Evolutionary conservation across 2,888 invertebrate genomes (phyloP).

Genomic region (Limnephilus lunatus): DNA sequence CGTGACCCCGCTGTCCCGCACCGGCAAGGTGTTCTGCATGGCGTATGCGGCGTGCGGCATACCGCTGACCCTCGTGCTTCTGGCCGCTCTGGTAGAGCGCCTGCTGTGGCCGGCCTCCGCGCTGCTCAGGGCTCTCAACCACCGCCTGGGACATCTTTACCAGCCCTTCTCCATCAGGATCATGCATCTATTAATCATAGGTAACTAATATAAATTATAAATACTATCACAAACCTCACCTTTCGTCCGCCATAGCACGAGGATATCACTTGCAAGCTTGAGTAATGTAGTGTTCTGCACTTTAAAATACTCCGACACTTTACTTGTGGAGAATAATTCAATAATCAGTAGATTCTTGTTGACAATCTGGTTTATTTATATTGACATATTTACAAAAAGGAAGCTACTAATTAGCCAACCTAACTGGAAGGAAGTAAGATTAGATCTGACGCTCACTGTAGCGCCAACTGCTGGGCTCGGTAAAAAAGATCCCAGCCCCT

Average conservation of each 20-base stretch:
- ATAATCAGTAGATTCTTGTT: too few species aligned
- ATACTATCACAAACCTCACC: background rate
- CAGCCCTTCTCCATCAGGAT: conserved; percentile 86
- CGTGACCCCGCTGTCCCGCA: conserved; percentile 90
- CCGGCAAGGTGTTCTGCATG: conserved; percentile 93
- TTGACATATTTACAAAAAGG: too few species aligned
- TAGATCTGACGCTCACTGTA: too few species aligned
- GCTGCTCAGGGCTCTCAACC: conserved; percentile 83
- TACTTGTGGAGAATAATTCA: too few species aligned
- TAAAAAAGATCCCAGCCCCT: too few species aligned
- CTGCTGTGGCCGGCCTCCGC: conserved; percentile 86
- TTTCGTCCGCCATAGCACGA: background rate
- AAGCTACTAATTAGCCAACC: too few species aligned
- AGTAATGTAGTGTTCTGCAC: too few species aligned
- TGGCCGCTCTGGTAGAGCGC: conserved; percentile 89
- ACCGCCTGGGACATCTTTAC: conserved; percentile 84
- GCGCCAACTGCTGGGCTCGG: too few species aligned
- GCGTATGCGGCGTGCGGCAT: conserved; percentile 91
- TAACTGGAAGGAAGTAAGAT: too few species aligned
- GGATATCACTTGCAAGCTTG: too few species aligned
- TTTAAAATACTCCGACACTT: too few species aligned
- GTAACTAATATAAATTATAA: conserved; percentile 71
- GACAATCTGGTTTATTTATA: too few species aligned
- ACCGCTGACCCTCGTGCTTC: conserved; percentile 89
- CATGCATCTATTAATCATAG: conserved; percentile 84